These are phyloP conservation scores for Cydia pomonella DNA, from an alignment of 1,140 invertebrate species.

Conservation along the genomic window DNA sequence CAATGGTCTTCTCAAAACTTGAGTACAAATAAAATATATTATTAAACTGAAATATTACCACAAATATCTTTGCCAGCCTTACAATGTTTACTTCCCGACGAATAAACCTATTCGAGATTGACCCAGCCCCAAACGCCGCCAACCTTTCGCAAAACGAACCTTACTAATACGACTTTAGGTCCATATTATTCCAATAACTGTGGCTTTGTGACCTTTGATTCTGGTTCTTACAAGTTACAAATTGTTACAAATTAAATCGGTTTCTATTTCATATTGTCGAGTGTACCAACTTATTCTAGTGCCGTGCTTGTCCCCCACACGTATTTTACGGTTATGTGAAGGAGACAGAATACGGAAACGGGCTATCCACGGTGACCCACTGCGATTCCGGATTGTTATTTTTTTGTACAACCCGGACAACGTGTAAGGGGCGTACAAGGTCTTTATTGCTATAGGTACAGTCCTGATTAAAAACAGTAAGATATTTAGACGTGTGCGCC, in stretches of 20 bases:
- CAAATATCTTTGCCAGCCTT: neutral
- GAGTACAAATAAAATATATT: neutral
- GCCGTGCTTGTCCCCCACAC: constrained; percentile 18
- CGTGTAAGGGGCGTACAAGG: neutral
- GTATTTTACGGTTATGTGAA: neutral
- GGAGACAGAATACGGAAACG: constrained; percentile 15
- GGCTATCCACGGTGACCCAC: constrained; percentile 23
- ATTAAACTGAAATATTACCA: neutral
- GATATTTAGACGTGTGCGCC: constrained; percentile 19
- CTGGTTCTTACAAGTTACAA: constrained; percentile 14
- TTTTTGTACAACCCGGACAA: neutral
- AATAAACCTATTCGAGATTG: constrained; percentile 17
- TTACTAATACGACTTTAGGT: neutral
- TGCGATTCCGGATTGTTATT: neutral
- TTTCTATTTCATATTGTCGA: constrained; percentile 32
- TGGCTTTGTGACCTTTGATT: constrained; percentile 14
- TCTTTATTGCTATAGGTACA: constrained; percentile 20
- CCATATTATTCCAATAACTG: constrained; percentile 12
- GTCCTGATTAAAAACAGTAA: constrained; percentile 20
- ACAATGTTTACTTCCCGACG: constrained; percentile 13
- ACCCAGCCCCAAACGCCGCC: constrained; percentile 12
- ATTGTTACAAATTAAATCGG: constrained; percentile 8
- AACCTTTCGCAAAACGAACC: constrained; percentile 6
- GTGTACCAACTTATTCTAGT: constrained; percentile 27
- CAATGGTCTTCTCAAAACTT: too few species aligned